Evolutionary conservation across 2,113 vertebrate genomes (phyloP), one percentile per base, ranked within the genome.

Genomic region (Mobula hypostoma): DNA sequence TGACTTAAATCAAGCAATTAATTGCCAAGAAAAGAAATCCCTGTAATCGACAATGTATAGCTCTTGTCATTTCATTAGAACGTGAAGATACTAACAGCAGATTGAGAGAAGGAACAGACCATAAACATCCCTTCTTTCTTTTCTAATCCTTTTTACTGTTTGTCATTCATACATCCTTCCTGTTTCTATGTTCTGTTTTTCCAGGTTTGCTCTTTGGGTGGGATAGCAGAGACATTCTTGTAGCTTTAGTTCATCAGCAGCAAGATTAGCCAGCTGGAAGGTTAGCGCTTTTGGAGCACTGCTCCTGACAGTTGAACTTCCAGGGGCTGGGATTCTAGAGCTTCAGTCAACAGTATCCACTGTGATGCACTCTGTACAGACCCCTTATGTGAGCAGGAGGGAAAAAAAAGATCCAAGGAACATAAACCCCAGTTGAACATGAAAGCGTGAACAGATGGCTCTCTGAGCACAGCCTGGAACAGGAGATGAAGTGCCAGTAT

Each of bases 361-460:
- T 29, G 61, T 66, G 85, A 32, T 66, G 63, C 2, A 32, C n/a
- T 90, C 85, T 19, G 27, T 7, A n/a, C 56, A 12, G 61, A 63
- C 24, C 56, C 61, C 83, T 29, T 63, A 21, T n/a, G n/a, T 29
- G 40, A 88, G 17, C 29, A 63, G 32, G 83, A 87, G 11, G 9
- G 5, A 2, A 74, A 27, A 29, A 93, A 27, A 93, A 74, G 12
- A 56, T 21, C 19, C 21, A 12, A 72, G 12, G 72, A 70, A 40
- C 19, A 72, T 29, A 2, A 74, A 29, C 32, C 90, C 14, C 36
- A 12, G 70, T 27, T 40, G 68, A 93, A 40, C 9, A 29, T 8
- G 17, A 56, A 74, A 40, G 91, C n/a, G 91, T 40, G 91, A 93
- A 93, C 91, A 93, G 70, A 93, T 93, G 91, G 91, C 91, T 56